Evolutionary conservation across 1,140 invertebrate genomes (phyloP), one percentile per base, ranked within the genome.

Genomic region (Drosophila nebulosa): DNA sequence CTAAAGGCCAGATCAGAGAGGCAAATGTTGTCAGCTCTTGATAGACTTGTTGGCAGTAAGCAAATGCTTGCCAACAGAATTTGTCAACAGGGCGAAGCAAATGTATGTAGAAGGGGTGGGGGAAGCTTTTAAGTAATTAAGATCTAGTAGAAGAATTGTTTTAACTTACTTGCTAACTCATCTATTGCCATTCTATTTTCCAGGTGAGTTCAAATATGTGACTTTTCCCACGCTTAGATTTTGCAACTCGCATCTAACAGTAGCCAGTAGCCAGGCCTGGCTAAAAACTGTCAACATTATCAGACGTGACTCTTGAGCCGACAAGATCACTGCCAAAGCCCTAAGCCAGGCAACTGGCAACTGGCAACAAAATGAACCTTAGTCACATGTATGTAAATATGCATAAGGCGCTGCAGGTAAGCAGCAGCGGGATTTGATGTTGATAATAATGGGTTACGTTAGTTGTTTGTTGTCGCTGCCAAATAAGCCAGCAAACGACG

Each of bases 21-120:
- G 78, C 66, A 86, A 85, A 85, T 85, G 77, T 85, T 68, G 81
- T 74, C 80, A 74, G 53, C 57, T 50, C 71, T 81, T 85, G 80
- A 85, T 85, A 85, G 81, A 85, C 80, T 85, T 86, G 80, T 85
- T 85, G 80, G 81, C 80, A 79, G 75, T 70, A 71, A 74, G 75
- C 74, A 72, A 35, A 50, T 64, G 58, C 58, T 35, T 39, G 10
- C 67, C 6, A 22, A 22, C 35, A 36, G 22, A 27, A 14, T 24
- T 27, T 53, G 24, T 22, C 51, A 53, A 53, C 57, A 42, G 35
- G 57, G 9, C n/a, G 57, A n/a, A 16, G 39, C 7, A 30, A 30
- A 9, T 9, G 1, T 30, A 9, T 30, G 27, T 30, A 30, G 27
- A 30, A 2, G 1, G 7, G 1, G 27, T 4, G 7, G 10, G 27